A percentile compares a stretch with the other conserved stretches of the same genome.
Evolutionary conservation across 2,888 invertebrate genomes (phyloP).

Genomic region (Drosophila infuscata): DNA sequence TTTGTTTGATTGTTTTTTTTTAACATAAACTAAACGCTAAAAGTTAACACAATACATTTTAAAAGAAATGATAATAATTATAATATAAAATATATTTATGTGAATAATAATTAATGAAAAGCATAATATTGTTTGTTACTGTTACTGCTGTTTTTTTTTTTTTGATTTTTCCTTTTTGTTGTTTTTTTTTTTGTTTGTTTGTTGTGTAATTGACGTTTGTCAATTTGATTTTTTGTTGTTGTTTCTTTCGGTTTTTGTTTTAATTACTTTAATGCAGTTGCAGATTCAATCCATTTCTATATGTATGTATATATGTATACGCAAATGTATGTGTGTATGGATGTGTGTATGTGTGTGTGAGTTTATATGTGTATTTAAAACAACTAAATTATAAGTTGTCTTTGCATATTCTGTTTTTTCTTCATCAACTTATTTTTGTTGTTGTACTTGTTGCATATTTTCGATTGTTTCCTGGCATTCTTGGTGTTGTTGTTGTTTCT

Average conservation of each 20-base stretch:
- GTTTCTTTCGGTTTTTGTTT: slow-evolving; percentile 15
- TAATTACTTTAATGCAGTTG: slow-evolving; percentile 50
- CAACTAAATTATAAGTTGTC: slow-evolving; percentile 46
- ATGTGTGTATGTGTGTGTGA: slow-evolving; percentile 13
- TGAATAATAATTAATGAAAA: slow-evolving; percentile 58
- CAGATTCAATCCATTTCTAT: slow-evolving; percentile 49
- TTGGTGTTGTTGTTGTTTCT: slow-evolving; percentile 13
- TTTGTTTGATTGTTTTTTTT: slow-evolving; percentile 37
- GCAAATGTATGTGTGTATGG: slow-evolving; percentile 4
- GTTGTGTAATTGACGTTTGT: slow-evolving; percentile 36
- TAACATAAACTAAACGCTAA: slow-evolving; percentile 62
- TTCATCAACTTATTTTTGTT: slow-evolving; percentile 10
- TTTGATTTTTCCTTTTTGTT: slow-evolving; percentile 10
- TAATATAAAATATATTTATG: slow-evolving; percentile 57
- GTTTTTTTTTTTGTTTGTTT: slow-evolving; percentile 22
- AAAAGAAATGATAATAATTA: slow-evolving; percentile 60
- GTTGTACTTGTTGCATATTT: slow-evolving; percentile 12
- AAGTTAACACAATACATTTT: slow-evolving; percentile 65
- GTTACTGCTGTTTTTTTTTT: slow-evolving; percentile 21
- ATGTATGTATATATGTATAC: slow-evolving; percentile 16
- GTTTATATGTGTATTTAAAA: slow-evolving; percentile 34
- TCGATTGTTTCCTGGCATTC: slow-evolving; percentile 26
- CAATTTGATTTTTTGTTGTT: slow-evolving; percentile 5
- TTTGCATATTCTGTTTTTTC: slow-evolving; percentile 24
- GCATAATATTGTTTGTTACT: slow-evolving; percentile 44